These are phyloP conservation scores for Pluvianellus socialis DNA, from an alignment of 2,113 vertebrate genomes.

Conservation along the genomic window DNA sequence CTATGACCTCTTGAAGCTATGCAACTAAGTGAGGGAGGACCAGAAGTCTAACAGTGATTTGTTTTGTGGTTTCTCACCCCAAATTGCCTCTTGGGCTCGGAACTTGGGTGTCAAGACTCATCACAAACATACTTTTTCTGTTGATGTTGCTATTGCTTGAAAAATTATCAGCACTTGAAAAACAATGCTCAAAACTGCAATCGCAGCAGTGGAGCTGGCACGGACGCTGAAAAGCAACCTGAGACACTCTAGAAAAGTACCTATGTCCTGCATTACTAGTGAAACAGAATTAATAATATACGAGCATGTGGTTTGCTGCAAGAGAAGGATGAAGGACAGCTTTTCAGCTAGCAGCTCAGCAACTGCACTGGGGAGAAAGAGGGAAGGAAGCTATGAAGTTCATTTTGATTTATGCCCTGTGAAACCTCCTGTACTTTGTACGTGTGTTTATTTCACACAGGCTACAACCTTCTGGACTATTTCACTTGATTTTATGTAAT, in stretches of 20 bases:
- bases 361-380: background rate
- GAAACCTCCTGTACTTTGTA: background rate
- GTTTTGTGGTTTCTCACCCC: background rate
- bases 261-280: background rate
- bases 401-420: background rate
- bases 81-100: background rate
- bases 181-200: background rate
- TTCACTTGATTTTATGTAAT: conserved; percentile 30
- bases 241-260: background rate
- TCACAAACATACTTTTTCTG: background rate
- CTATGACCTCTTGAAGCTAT: background rate
- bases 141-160: background rate
- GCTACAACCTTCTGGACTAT: conserved; percentile 1
- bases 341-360: conserved; percentile 24
- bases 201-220: background rate
- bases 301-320: background rate
- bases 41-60: background rate
- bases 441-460: background rate
- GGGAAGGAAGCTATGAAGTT: conserved; percentile 3
- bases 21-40: background rate
- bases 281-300: conserved; percentile 32
- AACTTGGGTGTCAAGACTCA: conserved; percentile 5
- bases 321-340: conserved; percentile 6
- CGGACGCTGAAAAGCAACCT: background rate
- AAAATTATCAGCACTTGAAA: background rate